Evolutionary conservation across 2,888 invertebrate genomes (phyloP).

Genomic region (Sphinx pinastri): DNA sequence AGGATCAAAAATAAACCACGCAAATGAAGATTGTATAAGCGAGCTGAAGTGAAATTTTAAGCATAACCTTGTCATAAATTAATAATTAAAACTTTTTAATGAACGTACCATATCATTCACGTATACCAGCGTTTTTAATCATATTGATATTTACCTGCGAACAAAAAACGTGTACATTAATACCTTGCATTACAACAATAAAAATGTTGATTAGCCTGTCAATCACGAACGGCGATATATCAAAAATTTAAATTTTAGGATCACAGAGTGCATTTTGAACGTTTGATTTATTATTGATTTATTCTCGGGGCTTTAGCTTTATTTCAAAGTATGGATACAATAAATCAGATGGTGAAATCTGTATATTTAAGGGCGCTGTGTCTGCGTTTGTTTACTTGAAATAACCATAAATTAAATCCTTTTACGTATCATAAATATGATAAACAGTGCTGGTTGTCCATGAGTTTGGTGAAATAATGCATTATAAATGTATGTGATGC

Average conservation of each 20-base stretch:
- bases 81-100: neutral
- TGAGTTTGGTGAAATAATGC: neutral
- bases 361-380: constrained; percentile 1
- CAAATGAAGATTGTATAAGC: neutral
- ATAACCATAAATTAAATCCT: constrained; percentile 14
- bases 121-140: neutral
- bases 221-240: constrained; percentile 26
- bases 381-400: constrained; percentile 1
- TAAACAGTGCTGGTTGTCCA: neutral
- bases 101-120: no score
- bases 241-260: constrained; percentile 34
- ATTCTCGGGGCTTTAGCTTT: neutral
- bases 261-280: constrained; percentile 3
- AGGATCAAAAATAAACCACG: neutral
- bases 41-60: neutral
- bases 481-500: neutral
- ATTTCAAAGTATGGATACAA: neutral
- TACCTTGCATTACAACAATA: constrained; percentile 28
- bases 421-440: constrained; percentile 5
- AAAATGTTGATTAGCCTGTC: constrained; percentile 14
- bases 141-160: constrained; percentile 48
- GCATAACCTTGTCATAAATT: neutral
- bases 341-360: constrained; percentile 6
- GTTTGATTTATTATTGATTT: constrained; percentile 8
- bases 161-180: constrained; percentile 42